Conservation (phyloP, 2,113 vertebrate genomes). For the Calonectris borealis region DNA sequence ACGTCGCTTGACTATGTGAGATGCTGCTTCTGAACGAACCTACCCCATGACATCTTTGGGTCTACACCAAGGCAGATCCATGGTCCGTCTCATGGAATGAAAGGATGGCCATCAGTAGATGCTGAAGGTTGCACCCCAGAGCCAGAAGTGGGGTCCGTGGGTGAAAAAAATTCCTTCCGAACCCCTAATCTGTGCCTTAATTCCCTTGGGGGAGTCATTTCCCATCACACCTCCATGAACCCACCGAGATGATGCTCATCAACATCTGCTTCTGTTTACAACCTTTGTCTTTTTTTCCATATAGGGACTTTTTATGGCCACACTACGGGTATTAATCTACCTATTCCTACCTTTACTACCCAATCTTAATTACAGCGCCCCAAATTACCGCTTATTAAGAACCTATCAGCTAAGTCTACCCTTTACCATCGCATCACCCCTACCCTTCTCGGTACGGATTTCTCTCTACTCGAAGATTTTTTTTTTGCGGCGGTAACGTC, state of each 20-base stretch:
- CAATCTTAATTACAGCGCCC: background rate
- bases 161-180: background rate
- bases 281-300: background rate
- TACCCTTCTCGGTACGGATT: too few species aligned
- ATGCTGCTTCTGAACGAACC: background rate
- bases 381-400: background rate
- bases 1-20: background rate
- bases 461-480: background rate
- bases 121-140: background rate
- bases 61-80: background rate
- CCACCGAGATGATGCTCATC: background rate
- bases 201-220: background rate
- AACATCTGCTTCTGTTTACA: background rate
- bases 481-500: background rate
- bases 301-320: background rate
- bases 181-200: background rate
- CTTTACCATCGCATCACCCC: background rate
- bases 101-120: background rate
- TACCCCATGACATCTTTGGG: background rate
- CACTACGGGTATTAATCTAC: accelerated
- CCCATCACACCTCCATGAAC: background rate
- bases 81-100: background rate
- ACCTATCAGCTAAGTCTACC: too few species aligned
- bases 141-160: background rate
- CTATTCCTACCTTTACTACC: background rate